Percentiles rank a stretch among this genome's conserved stretches.
These are phyloP conservation scores for Meliscaeva auricollis DNA, from an alignment of 2,888 invertebrate genomes.

Conservation along the genomic window DNA sequence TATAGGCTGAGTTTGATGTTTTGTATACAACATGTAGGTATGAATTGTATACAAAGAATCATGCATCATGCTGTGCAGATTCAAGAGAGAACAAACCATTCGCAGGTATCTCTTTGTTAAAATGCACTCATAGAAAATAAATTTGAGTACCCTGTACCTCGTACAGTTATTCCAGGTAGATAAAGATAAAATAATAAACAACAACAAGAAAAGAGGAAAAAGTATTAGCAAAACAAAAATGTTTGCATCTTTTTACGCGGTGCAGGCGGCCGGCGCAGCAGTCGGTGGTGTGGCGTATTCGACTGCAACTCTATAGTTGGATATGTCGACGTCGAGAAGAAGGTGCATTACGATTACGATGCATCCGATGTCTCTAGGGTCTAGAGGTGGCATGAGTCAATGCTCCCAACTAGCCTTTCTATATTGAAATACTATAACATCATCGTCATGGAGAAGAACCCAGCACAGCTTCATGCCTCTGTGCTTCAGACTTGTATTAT, in stretches of 20 bases:
- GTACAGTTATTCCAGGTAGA: background rate
- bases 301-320: background rate
- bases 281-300: background rate
- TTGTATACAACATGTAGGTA: too few relatives aligned
- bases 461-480: background rate
- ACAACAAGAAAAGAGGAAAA: constrained; percentile 18
- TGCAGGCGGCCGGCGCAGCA: too few relatives aligned
- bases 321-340: constrained; percentile 1
- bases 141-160: background rate
- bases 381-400: constrained; percentile 57
- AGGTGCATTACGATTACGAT: constrained; percentile 16
- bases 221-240: constrained; percentile 42
- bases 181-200: constrained; percentile 2
- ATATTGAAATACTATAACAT: constrained; percentile 37
- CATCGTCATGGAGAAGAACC: constrained; percentile 29
- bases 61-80: background rate
- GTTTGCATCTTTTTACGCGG: constrained; percentile 32
- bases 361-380: background rate
- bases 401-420: constrained; percentile 62
- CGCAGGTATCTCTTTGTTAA: background rate
- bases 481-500: background rate
- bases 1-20: background rate
- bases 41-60: background rate
- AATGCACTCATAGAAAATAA: background rate
- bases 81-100: background rate